Conservation (phyloP, 2,113 vertebrate genomes). For the Orientallactaga bullata region DNA sequence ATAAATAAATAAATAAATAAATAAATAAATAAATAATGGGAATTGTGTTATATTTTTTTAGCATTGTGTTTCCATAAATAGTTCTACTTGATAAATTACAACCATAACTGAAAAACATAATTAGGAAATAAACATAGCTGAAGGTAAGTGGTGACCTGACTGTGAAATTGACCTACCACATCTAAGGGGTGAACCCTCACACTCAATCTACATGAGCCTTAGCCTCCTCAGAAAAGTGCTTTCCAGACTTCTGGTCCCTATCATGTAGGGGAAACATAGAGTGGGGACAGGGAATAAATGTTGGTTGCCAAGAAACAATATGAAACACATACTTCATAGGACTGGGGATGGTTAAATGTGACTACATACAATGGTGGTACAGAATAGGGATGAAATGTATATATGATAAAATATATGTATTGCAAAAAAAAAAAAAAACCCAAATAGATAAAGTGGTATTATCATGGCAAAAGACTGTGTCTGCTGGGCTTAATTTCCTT, state of each 20-base stretch:
- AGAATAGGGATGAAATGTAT: neutral
- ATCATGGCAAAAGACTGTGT: neutral
- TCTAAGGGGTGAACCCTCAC: neutral
- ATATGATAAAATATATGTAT: neutral
- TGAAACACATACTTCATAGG: neutral
- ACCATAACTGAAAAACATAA: neutral
- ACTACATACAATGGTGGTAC: neutral
- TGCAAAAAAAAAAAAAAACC: neutral
- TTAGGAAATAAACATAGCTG: neutral
- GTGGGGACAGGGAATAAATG: neutral
- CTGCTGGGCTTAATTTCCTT: neutral
- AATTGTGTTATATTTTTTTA: neutral
- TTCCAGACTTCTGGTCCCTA: neutral
- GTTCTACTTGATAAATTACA: neutral
- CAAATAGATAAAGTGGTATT: neutral
- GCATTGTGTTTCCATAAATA: neutral
- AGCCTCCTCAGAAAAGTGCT: neutral
- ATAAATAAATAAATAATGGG: too few relatives aligned
- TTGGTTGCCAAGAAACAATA: neutral
- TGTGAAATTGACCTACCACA: neutral
- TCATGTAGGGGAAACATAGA: neutral
- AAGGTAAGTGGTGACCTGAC: neutral
- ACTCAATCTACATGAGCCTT: too few relatives aligned
- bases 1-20: too few relatives aligned
- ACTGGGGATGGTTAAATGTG: neutral